Evolutionary conservation across 1,140 invertebrate species (phyloP), one percentile per base, ranked within the genome.

Genomic region (Eupristina koningsbergeri): DNA sequence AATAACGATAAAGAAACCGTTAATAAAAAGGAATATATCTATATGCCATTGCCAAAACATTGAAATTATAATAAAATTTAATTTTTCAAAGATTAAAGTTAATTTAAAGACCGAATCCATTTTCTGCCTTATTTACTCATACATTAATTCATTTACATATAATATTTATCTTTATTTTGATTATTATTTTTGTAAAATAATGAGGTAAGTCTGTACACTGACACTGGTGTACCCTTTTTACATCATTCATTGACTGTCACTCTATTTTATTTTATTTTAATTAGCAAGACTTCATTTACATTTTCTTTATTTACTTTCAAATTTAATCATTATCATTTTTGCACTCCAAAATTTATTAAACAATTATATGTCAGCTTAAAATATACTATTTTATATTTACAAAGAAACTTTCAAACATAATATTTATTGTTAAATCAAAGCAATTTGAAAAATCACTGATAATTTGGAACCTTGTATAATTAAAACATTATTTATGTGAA

Each of bases 81-180:
- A 36, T 69, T 34, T 75, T 50, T 81, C n/a, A 74, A 80, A 64
- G 80, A 78, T 26, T 58, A 45, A 58, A 73, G 41, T 53, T 79
- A 61, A 79, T 73, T 74, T n/a, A 19, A 73, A 47, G 6, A 74
- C 82, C 31, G 69, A 84, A 84, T 84, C 58, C 31, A 50, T 11
- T 80, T 53, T 53, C 29, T 79, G 61, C 5, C 63, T 74, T 74
- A 50, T 74, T 47, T 61, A 79, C 31, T 79, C 50, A 36, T 74
- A 78, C 31, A n/a, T 47, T 71, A 84, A 6, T 76, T 86, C 82
- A 81, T 84, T 73, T 73, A 84, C 64, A 86, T 81, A 84, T 81
- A 84, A 81, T 77, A 79, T 81, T 77, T 82, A 86, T 82, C 63
- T 84, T 81, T 80, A 73, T 86, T 86, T 86, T 86, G 85, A 86